Conservation (phyloP, 2,113 vertebrate genomes). For the Patagioenas fasciata region DNA sequence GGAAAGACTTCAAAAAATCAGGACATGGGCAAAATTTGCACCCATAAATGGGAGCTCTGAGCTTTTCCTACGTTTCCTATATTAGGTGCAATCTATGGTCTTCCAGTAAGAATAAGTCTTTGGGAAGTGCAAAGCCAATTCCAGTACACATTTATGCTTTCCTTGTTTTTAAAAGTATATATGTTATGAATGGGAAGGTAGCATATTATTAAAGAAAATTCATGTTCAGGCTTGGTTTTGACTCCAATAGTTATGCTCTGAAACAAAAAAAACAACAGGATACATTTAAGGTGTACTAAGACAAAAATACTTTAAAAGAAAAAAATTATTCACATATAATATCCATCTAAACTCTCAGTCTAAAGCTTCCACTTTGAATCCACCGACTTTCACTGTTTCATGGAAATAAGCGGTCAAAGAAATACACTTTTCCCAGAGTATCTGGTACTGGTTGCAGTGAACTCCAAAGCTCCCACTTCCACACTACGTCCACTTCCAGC, state of each 20-base stretch:
- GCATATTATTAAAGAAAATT: not conserved
- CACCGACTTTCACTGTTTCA: not conserved
- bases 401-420: not conserved
- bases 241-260: not conserved
- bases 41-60: not conserved
- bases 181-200: not conserved
- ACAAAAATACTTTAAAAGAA: not conserved
- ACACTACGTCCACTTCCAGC: not conserved
- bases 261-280: not conserved
- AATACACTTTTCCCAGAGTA: not conserved
- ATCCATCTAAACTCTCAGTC: not conserved
- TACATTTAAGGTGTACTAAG: not conserved
- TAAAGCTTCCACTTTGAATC: not conserved
- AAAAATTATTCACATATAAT: not conserved
- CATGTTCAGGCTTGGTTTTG: not conserved
- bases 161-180: not conserved
- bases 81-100: not conserved
- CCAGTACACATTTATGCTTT: not conserved
- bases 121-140: not conserved
- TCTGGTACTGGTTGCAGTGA: not conserved
- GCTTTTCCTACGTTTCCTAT: not conserved
- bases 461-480: not conserved
- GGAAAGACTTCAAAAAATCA: not conserved
- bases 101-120: not conserved
- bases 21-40: not conserved